Percentiles rank a stretch among this genome's conserved stretches.
Conservation (phyloP, 2,888 invertebrate species). For the Syrista parreyssii region DNA sequence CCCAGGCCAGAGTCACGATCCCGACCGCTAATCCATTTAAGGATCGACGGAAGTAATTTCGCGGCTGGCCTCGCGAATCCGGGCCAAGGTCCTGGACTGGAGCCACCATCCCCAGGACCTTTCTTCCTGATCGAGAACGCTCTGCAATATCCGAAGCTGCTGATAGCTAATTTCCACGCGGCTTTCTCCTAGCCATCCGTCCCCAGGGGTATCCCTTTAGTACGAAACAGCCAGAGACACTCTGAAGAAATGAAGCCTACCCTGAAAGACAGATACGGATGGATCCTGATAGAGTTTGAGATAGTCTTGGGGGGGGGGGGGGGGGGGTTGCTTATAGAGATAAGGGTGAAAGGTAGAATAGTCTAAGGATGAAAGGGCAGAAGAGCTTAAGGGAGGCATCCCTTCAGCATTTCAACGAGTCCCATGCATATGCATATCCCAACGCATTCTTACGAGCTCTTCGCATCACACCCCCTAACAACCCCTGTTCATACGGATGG, state of each 20-base stretch:
- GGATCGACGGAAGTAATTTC: conserved; percentile 25
- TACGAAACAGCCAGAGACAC: background rate
- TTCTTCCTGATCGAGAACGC: conserved; percentile 13
- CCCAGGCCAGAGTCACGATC: background rate
- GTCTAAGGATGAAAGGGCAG: background rate
- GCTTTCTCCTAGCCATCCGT: conserved; percentile 7
- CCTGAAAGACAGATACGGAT: background rate
- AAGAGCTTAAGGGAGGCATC: background rate
- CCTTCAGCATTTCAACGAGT: conserved; percentile 20
- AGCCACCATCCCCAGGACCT: conserved; percentile 11
- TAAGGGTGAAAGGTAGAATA: background rate
- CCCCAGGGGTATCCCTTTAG: background rate
- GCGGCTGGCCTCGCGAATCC: conserved; percentile 17
- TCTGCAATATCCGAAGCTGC: conserved; percentile 36
- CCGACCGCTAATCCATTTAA: background rate
- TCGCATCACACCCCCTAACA: background rate
- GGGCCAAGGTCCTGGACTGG: conserved; percentile 20
- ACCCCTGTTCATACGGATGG: conserved; percentile 6
- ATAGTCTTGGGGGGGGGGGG: background rate
- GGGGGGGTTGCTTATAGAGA: background rate
- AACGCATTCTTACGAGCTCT: conserved; percentile 13
- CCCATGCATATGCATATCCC: conserved; percentile 21
- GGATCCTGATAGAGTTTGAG: background rate
- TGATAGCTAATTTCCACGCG: conserved; percentile 39
- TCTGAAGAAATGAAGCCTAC: background rate